Evolutionary conservation across 2,797 vertebrate species (phyloP), one percentile per base, ranked within the genome.

Genomic region (Xenopus petersii): DNA sequence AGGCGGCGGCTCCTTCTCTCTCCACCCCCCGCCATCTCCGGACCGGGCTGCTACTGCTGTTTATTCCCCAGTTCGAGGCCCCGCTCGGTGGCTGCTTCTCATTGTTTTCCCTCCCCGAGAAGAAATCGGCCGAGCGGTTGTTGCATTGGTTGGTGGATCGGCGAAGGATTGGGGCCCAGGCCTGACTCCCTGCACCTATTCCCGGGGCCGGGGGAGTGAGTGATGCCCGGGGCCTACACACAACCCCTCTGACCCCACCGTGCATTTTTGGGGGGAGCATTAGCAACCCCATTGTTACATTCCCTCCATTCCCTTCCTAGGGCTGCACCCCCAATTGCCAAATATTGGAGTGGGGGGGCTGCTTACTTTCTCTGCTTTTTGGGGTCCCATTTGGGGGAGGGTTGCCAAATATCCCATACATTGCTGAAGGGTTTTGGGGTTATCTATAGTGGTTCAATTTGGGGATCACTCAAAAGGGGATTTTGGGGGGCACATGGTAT

Each of bases 141-240:
- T 70, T 64, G 64, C 75, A 70, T 67, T 70, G 75, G 65, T 56
- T 10, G 75, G 75, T n/a, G 75, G 74, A 75, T 59, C 74, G 74
- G 61, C 48, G 42, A 10, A 75, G 83, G 77, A 81, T 79, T 73
- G 77, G 74, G 75, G 80, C 81, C 75, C 72, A 77, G 71, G 84
- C 81, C 64, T 63, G 69, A 71, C 75, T 64, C 68, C 82, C 77
- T 82, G 81, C 82, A 83, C 85, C 2, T 21, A 46, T 24, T 47
- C 59, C 56, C 24, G 62, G 33, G 36, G 2, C 3, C 13, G 46
- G 82, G 83, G 85, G 11, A 82, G 83, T 84, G 86, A 82, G 86
- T 84, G 82, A 87, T 85, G 83, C 84, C 82, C 84, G 82, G 70
- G 64, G 54, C 67, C 75, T 76, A 60, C 81, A 62, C 2, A 4